phyloP scores from a whole-genome alignment of 2,888 invertebrate species.

The Amphipoea lucens region DNA sequence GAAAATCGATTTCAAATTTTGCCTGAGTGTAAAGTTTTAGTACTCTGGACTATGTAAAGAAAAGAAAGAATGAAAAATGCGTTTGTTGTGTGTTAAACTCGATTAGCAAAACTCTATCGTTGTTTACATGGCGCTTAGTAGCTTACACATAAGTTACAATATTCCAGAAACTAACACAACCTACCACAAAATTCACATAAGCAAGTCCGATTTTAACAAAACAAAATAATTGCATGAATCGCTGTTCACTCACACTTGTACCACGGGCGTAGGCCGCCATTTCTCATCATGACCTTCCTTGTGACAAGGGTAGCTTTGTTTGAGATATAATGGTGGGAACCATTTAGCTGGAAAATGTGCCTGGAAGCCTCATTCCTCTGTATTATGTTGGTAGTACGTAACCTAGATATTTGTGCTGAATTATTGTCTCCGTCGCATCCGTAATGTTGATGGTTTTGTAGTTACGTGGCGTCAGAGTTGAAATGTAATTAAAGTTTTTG shows the following conservation, averaged over 20 bases:
- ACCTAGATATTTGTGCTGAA: conserved; percentile 62
- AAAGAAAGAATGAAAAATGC: no score
- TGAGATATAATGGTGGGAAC: conserved; percentile 82
- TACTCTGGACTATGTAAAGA: no score
- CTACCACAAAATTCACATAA: neutral
- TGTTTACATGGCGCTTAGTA: neutral
- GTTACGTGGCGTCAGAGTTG: conserved; percentile 4
- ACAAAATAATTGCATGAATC: conserved; percentile 1
- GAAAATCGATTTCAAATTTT: neutral
- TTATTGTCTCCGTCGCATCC: conserved; percentile 56
- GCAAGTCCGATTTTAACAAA: neutral
- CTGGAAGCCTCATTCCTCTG: conserved; percentile 73
- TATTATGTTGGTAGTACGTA: conserved; percentile 61
- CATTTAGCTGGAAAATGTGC: conserved; percentile 83
- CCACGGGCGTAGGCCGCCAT: conserved; percentile 73
- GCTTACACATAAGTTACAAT: neutral
- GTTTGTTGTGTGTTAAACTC: neutral
- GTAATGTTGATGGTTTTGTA: conserved; percentile 32
- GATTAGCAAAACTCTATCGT: no score
- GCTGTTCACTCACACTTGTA: conserved; percentile 50
- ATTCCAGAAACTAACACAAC: neutral
- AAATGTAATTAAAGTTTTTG: conserved; percentile 17
- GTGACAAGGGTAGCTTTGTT: conserved; percentile 86
- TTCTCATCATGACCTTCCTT: conserved; percentile 84
- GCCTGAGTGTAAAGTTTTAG: neutral